phyloP scores from a whole-genome alignment of 1,140 invertebrate species.

The Proctacanthus coquilletti region DNA sequence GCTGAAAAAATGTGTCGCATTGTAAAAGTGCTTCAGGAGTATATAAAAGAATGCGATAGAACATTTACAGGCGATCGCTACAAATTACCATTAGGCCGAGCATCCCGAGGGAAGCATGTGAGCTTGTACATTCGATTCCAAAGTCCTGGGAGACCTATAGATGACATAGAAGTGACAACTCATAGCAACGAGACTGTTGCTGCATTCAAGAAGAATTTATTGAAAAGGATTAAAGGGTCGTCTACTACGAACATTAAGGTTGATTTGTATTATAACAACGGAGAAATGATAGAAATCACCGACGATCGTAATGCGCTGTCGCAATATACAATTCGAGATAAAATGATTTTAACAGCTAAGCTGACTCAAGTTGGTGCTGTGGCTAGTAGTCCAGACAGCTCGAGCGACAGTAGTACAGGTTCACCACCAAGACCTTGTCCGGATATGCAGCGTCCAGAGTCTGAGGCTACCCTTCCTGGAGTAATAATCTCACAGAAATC shows the following conservation, averaged over 20 bases:
- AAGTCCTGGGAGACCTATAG: constrained; percentile 74
- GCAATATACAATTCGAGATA: constrained; percentile 76
- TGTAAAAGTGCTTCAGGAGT: constrained; percentile 87
- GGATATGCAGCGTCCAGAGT: constrained; percentile 47
- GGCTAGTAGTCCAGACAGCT: constrained; percentile 61
- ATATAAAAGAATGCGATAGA: constrained; percentile 89
- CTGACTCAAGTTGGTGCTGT: constrained; percentile 63
- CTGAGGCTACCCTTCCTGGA: constrained; percentile 78
- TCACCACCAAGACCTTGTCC: constrained; percentile 70
- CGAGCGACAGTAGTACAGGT: constrained; percentile 35
- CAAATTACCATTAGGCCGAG: constrained; percentile 44
- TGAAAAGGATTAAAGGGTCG: constrained; percentile 54
- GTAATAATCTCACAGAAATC: constrained; percentile 69
- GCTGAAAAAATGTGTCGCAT: constrained; percentile 86
- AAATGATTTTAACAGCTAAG: constrained; percentile 84
- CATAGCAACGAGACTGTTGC: constrained; percentile 79
- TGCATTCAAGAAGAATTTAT: constrained; percentile 42
- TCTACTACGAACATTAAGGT: constrained; percentile 60
- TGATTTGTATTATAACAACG: constrained; percentile 73
- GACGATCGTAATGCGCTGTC: constrained; percentile 81
- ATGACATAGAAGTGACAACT: constrained; percentile 84
- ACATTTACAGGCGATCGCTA: constrained; percentile 79
- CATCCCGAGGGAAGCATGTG: constrained; percentile 80
- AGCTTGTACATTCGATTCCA: constrained; percentile 76
- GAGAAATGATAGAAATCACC: constrained; percentile 69